These are phyloP conservation scores for Hippocampus kuda DNA, from an alignment of 2,797 vertebrate species.

Conservation along the genomic window DNA sequence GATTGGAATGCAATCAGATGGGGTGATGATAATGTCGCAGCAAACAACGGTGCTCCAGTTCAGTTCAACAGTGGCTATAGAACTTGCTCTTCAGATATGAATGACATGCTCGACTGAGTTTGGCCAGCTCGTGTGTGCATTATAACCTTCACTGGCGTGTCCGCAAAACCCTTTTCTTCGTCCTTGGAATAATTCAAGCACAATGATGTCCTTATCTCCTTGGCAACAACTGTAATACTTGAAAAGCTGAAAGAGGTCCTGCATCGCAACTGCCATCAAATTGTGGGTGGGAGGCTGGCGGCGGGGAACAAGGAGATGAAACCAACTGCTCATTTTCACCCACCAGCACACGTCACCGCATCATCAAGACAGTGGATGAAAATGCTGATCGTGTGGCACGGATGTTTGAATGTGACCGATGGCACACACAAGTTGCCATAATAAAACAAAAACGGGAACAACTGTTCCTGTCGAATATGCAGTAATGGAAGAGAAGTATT, in stretches of 20 bases:
- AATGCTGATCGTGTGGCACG: background rate
- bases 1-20: slow-evolving; percentile 30
- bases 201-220: slow-evolving; percentile 67
- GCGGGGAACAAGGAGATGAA: slow-evolving; percentile 46
- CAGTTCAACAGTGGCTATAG: slow-evolving; percentile 57
- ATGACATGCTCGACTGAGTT: slow-evolving; percentile 56
- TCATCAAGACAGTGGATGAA: slow-evolving; percentile 22
- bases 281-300: slow-evolving; percentile 55
- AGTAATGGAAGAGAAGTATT: background rate
- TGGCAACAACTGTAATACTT: slow-evolving; percentile 67
- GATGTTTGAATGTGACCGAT: slow-evolving; percentile 18
- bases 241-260: slow-evolving; percentile 62
- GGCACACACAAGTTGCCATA: background rate
- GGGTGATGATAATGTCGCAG: slow-evolving; percentile 41
- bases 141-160: slow-evolving; percentile 57
- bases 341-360: slow-evolving; percentile 23
- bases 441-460: too few relatives aligned
- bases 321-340: slow-evolving; percentile 44
- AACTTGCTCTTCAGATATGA: slow-evolving; percentile 62
- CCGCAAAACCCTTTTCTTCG: slow-evolving; percentile 52
- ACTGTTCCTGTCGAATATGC: background rate
- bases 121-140: slow-evolving; percentile 10
- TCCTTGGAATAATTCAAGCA: slow-evolving; percentile 63
- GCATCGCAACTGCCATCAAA: slow-evolving; percentile 62
- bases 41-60: slow-evolving; percentile 51